Base-by-base conservation (phyloP, 2,888 invertebrate species). In the Nomada ferruginata region DNA sequence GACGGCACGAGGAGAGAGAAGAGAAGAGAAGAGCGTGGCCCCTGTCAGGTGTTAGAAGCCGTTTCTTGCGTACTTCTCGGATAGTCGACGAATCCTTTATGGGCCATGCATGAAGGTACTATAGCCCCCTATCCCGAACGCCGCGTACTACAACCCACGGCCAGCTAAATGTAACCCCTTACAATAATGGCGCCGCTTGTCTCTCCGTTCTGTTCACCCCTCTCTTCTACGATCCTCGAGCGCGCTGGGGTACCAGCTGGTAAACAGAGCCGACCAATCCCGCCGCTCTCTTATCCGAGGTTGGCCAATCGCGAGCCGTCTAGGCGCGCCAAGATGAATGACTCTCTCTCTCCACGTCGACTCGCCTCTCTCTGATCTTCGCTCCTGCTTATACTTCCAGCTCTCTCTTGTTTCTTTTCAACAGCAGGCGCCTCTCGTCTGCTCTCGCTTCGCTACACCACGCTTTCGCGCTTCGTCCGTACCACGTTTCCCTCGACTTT, bases 41-140 rank as follows among this genome's bases (percentile, higher is more conserved):
- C 91, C 91, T 92, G 93, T 93, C 93, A 93, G 93, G 93, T 93
- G 93, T 93, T 93, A 92, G 93, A 93, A 93, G 93, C 93, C 93
- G 93, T 93, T 93, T 93, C 93, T 93, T 93, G 95, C 95, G 95
- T 95, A 95, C 95, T 95, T 95, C 95, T 95, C 95, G 95, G 95
- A 95, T 95, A 95, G 95, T 95, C 96, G 96, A 96, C 96, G 96
- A 96, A 96, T 96, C 96, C 96, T 96, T 96, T 96, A 96, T 96
- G 96, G 96, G 96, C 96, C 96, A 96, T 96, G 96, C 96, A 96
- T 96, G 96, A 96, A 95, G 96, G 96, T 96, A 96, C 96, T 96
- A 96, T 96, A 96, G 96, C 96, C 96, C 96, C 96, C 96, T 96
- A 96, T 96, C 96, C 96, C 96, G 96, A 96, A 95, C 95, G 94